Conservation (phyloP, 2,113 vertebrate species). For the Cottus gobio region DNA sequence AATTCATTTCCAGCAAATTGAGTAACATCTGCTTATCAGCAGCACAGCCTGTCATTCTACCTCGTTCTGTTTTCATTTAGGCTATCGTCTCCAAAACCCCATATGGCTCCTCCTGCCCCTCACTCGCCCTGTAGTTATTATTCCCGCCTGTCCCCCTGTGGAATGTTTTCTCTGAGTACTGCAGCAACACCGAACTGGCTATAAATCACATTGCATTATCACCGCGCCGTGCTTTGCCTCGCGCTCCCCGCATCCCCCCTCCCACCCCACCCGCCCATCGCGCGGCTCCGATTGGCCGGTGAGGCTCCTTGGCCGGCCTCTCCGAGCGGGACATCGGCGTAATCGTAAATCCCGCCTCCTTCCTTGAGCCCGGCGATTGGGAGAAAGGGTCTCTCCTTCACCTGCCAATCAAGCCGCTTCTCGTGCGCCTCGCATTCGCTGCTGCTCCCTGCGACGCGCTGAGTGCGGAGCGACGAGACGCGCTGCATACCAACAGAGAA, state of each 20-base stretch:
- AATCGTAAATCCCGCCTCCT: conserved; percentile 70
- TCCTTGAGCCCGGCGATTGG: conserved; percentile 74
- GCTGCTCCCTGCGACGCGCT: conserved; percentile 79
- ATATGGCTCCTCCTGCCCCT: conserved; percentile 52
- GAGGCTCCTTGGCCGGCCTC: conserved; percentile 50
- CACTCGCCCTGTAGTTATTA: conserved; percentile 61
- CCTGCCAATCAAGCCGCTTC: conserved; percentile 78
- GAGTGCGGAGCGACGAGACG: conserved; percentile 78
- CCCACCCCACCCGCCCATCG: conserved; percentile 69
- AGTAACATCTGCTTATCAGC: conserved; percentile 35
- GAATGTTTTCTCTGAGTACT: conserved; percentile 76
- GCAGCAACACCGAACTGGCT: conserved; percentile 79
- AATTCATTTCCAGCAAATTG: conserved; percentile 23
- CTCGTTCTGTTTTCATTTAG: conserved; percentile 19
- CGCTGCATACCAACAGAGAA: conserved; percentile 80
- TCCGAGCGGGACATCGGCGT: conserved; percentile 44
- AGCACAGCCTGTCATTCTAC: conserved; percentile 15
- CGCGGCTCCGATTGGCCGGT: conserved; percentile 67
- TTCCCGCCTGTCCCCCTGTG: conserved; percentile 60
- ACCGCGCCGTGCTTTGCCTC: conserved; percentile 60
- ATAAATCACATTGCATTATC: conserved; percentile 85
- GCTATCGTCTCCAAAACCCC: conserved; percentile 11
- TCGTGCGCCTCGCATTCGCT: conserved; percentile 68
- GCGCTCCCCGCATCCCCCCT: conserved; percentile 24
- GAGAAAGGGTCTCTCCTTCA: conserved; percentile 62